Evolutionary conservation across 2,888 invertebrate genomes (phyloP).

Genomic region (Drosophila cognata): DNA sequence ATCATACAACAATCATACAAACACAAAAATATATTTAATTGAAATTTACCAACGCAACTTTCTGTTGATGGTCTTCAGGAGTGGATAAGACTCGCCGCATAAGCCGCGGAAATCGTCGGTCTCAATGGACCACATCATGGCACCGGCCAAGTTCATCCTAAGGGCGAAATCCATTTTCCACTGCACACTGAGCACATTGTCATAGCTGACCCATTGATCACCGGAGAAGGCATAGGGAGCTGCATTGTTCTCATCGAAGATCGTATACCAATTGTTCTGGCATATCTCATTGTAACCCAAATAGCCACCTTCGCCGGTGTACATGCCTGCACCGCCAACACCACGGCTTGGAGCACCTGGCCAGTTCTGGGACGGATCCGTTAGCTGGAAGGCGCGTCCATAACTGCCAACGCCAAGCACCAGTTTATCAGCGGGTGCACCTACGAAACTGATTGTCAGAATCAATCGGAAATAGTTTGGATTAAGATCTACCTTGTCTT

Average conservation of each 20-base stretch:
- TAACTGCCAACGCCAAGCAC: constrained; percentile 95
- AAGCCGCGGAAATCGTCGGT: constrained; percentile 96
- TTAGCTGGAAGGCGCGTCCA: constrained; percentile 92
- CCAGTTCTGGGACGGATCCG: constrained; percentile 84
- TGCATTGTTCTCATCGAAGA: constrained; percentile 85
- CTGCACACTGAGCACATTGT: constrained; percentile 92
- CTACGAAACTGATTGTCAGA: constrained; percentile 4
- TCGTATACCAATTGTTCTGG: constrained; percentile 83
- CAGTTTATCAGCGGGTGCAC: constrained; percentile 90
- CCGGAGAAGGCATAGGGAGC: constrained; percentile 92
- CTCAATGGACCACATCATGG: constrained; percentile 89
- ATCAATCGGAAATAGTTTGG: not conserved
- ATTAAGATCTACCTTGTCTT: constrained; percentile 87
- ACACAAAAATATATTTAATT: not conserved
- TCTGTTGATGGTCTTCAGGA: constrained; percentile 85
- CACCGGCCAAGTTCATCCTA: constrained; percentile 91
- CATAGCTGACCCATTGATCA: constrained; percentile 96
- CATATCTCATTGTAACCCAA: constrained; percentile 90
- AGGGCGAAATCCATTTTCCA: constrained; percentile 93
- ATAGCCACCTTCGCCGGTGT: constrained; percentile 87
- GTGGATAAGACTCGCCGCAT: constrained; percentile 88
- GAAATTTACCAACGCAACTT: constrained; percentile 66
- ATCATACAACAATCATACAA: not conserved
- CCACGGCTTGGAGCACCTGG: constrained; percentile 66
- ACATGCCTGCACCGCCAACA: constrained; percentile 83